A percentile compares a stretch with the other conserved stretches of the same genome.
Conservation (phyloP, 64 coral and sea anemone species). For the Pocillopora damicornis region DNA sequence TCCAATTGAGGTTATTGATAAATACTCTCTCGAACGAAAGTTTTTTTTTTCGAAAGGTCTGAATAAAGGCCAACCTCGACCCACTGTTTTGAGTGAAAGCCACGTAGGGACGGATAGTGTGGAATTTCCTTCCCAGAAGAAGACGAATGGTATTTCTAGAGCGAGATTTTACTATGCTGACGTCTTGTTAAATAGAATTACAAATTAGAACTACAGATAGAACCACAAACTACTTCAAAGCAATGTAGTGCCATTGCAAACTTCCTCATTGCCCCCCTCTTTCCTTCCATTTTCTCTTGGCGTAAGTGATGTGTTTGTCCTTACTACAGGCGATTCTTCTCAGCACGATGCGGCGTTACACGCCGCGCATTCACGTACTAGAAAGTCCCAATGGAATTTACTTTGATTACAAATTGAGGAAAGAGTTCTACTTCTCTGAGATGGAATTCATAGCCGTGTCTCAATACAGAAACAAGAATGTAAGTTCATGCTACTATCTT, state of each 20-base stretch:
- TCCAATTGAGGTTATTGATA: too few species aligned
- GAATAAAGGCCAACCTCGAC: too few species aligned
- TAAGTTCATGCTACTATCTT: background rate
- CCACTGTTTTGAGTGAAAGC: too few species aligned
- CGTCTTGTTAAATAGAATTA: too few species aligned
- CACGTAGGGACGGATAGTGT: too few species aligned
- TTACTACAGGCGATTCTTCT: background rate
- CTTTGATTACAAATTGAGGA: conserved; percentile 10
- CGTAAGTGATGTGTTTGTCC: background rate
- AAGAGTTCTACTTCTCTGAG: conserved; percentile 27
- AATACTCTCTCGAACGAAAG: too few species aligned
- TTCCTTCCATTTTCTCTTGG: background rate
- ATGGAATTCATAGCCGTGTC: conserved; percentile 28
- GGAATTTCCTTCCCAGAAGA: too few species aligned
- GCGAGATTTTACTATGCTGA: too few species aligned
- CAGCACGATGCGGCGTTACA: conserved; percentile 18
- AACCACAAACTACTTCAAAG: too few species aligned
- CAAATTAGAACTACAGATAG: too few species aligned
- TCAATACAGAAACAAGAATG: conserved; percentile 25
- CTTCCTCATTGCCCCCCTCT: background rate
- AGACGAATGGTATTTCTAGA: too few species aligned
- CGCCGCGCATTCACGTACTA: conserved; percentile 14
- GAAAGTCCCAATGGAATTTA: conserved; percentile 5
- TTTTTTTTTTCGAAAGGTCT: too few species aligned
- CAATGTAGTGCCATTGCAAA: background rate